Base-by-base conservation (phyloP, 2,797 vertebrate species). In the Periparus ater region DNA sequence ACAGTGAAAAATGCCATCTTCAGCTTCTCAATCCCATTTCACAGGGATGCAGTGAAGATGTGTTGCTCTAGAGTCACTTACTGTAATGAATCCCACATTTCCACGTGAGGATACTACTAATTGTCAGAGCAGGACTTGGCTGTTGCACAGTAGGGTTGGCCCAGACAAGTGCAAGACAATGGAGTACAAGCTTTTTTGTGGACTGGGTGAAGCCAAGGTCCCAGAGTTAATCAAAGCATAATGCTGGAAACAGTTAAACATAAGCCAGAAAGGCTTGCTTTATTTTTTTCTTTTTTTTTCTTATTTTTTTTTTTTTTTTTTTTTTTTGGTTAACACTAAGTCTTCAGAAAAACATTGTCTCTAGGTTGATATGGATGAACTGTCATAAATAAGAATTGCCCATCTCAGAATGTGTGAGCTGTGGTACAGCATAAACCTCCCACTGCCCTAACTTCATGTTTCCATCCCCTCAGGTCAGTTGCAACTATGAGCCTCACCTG, bases 401-500 rank as follows among this genome's bases (percentile, higher is more conserved):
- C 32, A 18, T 20, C 23, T 57, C 25, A 7, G 34, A 12, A 11
- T 11, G 14, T 2, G 1, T 42, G 57, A 91, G 38, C 44, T 80
- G 42, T 72, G 76, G 16, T 20, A 9, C 13, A 73, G 68, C 85
- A 25, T 22, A 51, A 85, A 47, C 34, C 22, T 67, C 61, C n/a
- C 1, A 0, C 6, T 76, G 74, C 5, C 5, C 50, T 96, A n/a
- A 95, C 11, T 32, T 13, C 1, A 10, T 53, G 74, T 65, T 97
- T 92, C 18, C 27, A 40, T 70, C 38, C 90, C 90, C 72, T 82
- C 96, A 99, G 99, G 99, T 99, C 95, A 99, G 99, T 97, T 99
- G 99, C 97, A 99, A 99, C 97, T 98, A 98, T 32, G 99, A 99
- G 96, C 99, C 98, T 72, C 99, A 99, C 85, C 98, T 99, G 91